Base-by-base conservation (phyloP, 2,888 invertebrate species). In the Epinotia bilunana region DNA sequence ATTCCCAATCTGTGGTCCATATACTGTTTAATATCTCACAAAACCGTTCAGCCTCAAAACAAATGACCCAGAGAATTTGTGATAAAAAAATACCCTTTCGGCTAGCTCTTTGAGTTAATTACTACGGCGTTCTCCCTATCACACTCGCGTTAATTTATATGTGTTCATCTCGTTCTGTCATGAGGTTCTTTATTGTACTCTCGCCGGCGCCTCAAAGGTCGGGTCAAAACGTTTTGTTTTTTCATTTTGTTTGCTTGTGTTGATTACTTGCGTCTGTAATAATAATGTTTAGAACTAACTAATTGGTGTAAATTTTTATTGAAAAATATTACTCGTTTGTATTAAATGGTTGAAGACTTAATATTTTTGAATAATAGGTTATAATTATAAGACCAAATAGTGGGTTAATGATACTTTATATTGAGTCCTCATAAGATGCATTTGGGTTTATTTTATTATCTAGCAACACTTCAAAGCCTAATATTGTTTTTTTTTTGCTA, bases 241-340 rank as follows among this genome's bases (percentile, higher is more conserved):
- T 80, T 84, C 87, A 84, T 84, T 90, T 87, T 91, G 87, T 90
- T 88, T 87, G 88, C 87, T 83, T 86, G 86, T 84, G 90, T 88
- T 91, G 92, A 92, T 92, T 91, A 89, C 86, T 86, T 83, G 81
- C 83, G 87, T 83, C 83, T 79, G 84, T 93, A 91, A 93, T 93
- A 92, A 93, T 87, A 91, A 91, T 91, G 91, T 91, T 93, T 92
- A 91, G 84, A 83, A 80, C 78, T 82, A 86, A 88, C 91, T 92
- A 93, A 93, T 93, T 92, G 92, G 89, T 92, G 90, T 91, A 91
- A 89, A 90, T 88, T 90, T 91, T 90, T 91, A 92, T 93, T 93
- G 87, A 90, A 90, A 91, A 91, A 87, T 88, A 91, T 84, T 80
- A 79, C 78, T 78, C 79, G 78, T 77, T 80, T 74, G 72, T 77